Evolutionary conservation across 2,797 vertebrate genomes (phyloP).

Genomic region (Chelonia mydas): DNA sequence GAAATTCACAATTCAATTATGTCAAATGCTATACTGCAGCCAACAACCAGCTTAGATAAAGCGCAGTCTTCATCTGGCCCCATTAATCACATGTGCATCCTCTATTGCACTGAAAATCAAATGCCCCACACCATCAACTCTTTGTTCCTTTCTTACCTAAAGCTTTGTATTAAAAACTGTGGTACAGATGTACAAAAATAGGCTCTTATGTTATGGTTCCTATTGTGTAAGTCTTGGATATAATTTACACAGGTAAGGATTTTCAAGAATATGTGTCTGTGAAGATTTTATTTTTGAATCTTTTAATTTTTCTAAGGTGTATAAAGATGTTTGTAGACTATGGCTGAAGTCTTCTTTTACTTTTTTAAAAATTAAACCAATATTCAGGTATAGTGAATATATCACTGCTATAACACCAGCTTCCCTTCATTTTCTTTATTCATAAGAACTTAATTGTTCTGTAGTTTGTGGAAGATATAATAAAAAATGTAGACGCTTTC

Average conservation of each 20-base stretch:
- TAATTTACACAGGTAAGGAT: neutral
- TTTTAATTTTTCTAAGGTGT: neutral
- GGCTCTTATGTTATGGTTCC: neutral
- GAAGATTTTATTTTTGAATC: neutral
- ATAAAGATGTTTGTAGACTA: fast-evolving
- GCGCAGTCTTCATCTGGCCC: neutral
- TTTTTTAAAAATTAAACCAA: neutral
- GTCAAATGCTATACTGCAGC: neutral
- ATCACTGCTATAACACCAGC: neutral
- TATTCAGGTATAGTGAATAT: neutral
- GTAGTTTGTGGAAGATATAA: neutral
- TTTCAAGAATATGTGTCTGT: neutral
- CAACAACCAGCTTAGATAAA: neutral
- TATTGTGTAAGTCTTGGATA: neutral
- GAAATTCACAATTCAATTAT: conserved; percentile 7
- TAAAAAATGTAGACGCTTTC: neutral
- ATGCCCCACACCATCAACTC: neutral
- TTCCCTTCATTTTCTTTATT: neutral
- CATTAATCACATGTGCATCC: neutral
- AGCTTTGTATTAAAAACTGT: neutral
- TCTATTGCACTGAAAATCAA: neutral
- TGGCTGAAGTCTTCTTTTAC: neutral
- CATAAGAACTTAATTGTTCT: neutral
- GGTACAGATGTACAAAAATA: neutral
- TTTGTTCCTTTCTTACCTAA: neutral